Percentiles rank a stretch among this genome's conserved stretches.
phyloP scores from a whole-genome alignment of 1,140 invertebrate species.

The Megathymus violae region DNA sequence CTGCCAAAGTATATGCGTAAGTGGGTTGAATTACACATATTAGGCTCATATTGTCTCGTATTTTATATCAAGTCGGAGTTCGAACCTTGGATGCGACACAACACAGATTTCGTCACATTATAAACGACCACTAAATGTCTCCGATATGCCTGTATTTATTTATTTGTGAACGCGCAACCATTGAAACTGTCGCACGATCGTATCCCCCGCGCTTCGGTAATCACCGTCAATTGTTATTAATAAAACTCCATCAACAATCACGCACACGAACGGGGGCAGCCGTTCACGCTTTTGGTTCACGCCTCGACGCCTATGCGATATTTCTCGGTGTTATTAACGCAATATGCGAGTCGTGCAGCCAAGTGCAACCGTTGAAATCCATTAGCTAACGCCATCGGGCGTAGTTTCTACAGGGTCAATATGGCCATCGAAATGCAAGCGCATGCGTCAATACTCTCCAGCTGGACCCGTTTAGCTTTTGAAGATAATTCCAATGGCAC shows the following conservation, averaged over 20 bases:
- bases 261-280: constrained; percentile 50
- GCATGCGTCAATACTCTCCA: too few relatives aligned
- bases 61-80: too few relatives aligned
- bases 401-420: too few relatives aligned
- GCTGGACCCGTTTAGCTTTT: too few relatives aligned
- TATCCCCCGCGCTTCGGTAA: constrained; percentile 45
- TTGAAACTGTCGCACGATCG: constrained; percentile 20
- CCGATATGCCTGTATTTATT: constrained; percentile 10
- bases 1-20: too few relatives aligned
- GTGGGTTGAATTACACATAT: too few relatives aligned
- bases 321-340: constrained; percentile 17
- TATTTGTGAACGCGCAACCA: constrained; percentile 14
- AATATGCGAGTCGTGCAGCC: constrained; percentile 12
- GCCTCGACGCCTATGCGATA: constrained; percentile 25
- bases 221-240: constrained; percentile 70
- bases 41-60: too few relatives aligned
- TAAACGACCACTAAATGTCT: neutral
- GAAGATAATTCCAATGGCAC: too few relatives aligned
- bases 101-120: neutral
- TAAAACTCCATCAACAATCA: constrained; percentile 60
- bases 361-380: constrained; percentile 16
- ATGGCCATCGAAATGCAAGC: too few relatives aligned
- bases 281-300: constrained; percentile 45
- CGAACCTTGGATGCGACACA: too few relatives aligned
- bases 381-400: neutral